Evolutionary conservation across 2,888 invertebrate species (phyloP), one percentile per base, ranked within the genome.

Genomic region (Hipparchia sbordonii): DNA sequence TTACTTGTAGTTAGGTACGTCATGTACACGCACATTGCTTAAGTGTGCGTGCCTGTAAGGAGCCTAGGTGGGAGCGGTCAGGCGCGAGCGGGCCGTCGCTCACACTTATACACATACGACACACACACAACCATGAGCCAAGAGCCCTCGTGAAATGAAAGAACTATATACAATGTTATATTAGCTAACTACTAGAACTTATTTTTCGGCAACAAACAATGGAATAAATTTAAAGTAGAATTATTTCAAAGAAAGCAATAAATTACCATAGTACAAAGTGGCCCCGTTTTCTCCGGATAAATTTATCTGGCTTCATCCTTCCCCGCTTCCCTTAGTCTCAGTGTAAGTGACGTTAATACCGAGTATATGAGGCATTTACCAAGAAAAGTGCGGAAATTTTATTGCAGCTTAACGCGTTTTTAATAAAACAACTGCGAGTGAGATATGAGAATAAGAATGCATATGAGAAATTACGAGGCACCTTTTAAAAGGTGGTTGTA

Each of bases 291-390:
- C 54, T 39, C 13, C 10, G 61, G 72, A 66, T 72, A 72, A 72
- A 72, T 74, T 67, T 71, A 71, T 72, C 74, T 69, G 56, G 69
- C 56, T 57, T 72, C 66, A 74, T 72, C 54, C 69, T 66, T 74
- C 48, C 61, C 60, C 60, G 67, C 54, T 70, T 74, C 54, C 65
- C 60, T 52, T 59, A 69, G 56, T 69, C 63, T 65, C 62, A 51
- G 13, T 69, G 61, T 59, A 59, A 73, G 65, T 57, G 71, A 71
- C 68, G 54, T 66, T 70, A 75, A 73, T 60, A 63, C 67, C 12
- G 46, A 52, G 67, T 52, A 60, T 51, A 45, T 51, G 13, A 67
- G 45, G 48, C 39, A 52, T 72, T 72, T 9, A 51, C 45, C 57
- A 46, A 63, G 56, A 62, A 45, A 71, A 52, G 48, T 54, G 45